phyloP scores from a whole-genome alignment of 2,888 invertebrate species.

The Dexiosoma caninum region DNA sequence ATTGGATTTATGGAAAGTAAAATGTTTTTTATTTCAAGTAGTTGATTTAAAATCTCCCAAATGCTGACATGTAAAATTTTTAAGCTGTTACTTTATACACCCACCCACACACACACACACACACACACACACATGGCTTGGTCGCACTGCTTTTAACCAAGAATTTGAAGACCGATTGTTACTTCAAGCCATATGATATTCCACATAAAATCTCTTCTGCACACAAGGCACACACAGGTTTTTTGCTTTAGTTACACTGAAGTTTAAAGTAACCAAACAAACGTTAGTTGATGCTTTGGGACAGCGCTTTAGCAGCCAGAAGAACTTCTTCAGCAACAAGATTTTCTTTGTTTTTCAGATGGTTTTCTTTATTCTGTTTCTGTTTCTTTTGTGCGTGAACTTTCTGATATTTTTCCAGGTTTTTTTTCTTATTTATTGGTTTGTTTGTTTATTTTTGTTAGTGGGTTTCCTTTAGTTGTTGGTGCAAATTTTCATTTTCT shows the following conservation, averaged over 20 bases:
- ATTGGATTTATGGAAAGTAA: too few species aligned
- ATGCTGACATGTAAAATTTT: too few species aligned
- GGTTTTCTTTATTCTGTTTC: slow-evolving; percentile 4
- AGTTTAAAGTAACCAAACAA: slow-evolving; percentile 27
- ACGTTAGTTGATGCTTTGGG: slow-evolving; percentile 8
- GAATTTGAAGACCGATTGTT: too few species aligned
- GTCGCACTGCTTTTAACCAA: too few species aligned
- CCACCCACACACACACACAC: too few species aligned
- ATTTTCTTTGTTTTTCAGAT: background rate
- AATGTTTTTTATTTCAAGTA: too few species aligned
- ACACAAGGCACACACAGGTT: too few species aligned
- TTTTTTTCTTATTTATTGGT: background rate
- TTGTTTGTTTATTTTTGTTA: background rate
- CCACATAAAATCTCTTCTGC: too few species aligned
- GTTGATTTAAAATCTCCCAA: too few species aligned
- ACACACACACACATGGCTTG: too few species aligned
- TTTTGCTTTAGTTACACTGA: background rate
- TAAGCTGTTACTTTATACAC: too few species aligned
- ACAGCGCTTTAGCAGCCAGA: background rate
- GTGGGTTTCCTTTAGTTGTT: background rate
- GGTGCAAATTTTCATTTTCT: background rate
- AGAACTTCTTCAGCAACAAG: slow-evolving; percentile 4
- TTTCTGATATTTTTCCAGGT: slow-evolving; percentile 12
- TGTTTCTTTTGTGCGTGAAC: slow-evolving; percentile 41
- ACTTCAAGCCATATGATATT: too few species aligned